Conservation (phyloP, 1,140 invertebrate genomes). For the Brachionus asplanchnoidis region DNA sequence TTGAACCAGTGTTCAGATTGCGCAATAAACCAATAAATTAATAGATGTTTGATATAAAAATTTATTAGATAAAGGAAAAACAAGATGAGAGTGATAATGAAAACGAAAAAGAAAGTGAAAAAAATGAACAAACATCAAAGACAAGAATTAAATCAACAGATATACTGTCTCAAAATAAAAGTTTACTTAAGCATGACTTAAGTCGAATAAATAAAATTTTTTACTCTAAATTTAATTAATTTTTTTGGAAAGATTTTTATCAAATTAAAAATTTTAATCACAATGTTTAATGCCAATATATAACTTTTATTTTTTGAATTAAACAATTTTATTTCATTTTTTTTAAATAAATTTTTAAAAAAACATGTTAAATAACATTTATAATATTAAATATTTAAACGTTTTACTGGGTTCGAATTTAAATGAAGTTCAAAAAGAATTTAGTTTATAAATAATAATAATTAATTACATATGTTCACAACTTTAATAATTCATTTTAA, state of each 20-base stretch:
- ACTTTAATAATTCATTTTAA: too few relatives aligned
- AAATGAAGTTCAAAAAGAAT: not conserved
- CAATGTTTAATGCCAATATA: constrained; percentile 2
- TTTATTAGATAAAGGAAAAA: not conserved
- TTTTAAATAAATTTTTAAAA: not conserved
- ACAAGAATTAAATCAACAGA: constrained; percentile 1
- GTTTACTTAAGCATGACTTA: constrained; percentile 1
- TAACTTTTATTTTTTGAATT: constrained; percentile 9
- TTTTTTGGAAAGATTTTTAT: not conserved
- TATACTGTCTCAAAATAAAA: constrained; percentile 17
- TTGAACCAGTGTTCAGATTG: too few relatives aligned
- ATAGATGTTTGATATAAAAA: too few relatives aligned
- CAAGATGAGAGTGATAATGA: not conserved
- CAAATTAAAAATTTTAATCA: not conserved
- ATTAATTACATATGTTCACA: not conserved
- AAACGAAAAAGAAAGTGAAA: not conserved
- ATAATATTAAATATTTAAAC: not conserved
- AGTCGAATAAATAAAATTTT: constrained; percentile 37
- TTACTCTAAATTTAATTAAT: constrained; percentile 13
- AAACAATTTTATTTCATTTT: not conserved
- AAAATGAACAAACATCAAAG: not conserved
- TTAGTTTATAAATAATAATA: too few relatives aligned
- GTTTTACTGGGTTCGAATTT: too few relatives aligned
- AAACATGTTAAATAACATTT: not conserved
- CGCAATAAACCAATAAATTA: too few relatives aligned